A percentile compares a stretch with the other conserved stretches of the same genome.
Conservation (phyloP, 2,888 invertebrate genomes). For the Helicoverpa assulta region DNA sequence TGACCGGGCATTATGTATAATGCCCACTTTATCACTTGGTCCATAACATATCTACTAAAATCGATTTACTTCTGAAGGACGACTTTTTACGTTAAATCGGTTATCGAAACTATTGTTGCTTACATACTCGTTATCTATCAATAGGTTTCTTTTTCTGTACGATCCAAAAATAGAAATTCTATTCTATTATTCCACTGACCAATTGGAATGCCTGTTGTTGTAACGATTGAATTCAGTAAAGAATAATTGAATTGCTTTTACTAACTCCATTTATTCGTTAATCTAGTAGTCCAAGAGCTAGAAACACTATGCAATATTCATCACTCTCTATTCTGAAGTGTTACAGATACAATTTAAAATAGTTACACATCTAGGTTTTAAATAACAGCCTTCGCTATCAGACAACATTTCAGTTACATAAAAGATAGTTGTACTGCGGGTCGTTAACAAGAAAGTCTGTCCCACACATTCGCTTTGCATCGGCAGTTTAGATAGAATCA, state of each 20-base stretch:
- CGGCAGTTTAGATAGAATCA: constrained; percentile 78
- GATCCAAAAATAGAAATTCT: constrained; percentile 25
- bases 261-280: constrained; percentile 8
- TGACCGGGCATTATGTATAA: too few relatives aligned
- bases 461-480: constrained; percentile 78
- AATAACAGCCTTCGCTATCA: constrained; percentile 65
- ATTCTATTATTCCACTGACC: constrained; percentile 22
- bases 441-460: constrained; percentile 81
- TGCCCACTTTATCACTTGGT: too few relatives aligned
- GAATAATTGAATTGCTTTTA: constrained; percentile 43
- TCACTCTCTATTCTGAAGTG: constrained; percentile 19
- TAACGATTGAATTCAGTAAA: constrained; percentile 17
- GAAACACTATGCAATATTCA: constrained; percentile 33
- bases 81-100: constrained; percentile 32
- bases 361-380: constrained; percentile 41
- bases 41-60: too few relatives aligned
- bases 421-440: constrained; percentile 75
- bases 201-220: constrained; percentile 31
- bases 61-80: constrained; percentile 24
- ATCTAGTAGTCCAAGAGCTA: constrained; percentile 25
- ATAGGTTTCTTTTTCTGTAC: constrained; percentile 20
- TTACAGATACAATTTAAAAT: constrained; percentile 41
- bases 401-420: constrained; percentile 71
- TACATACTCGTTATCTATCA: constrained; percentile 32
- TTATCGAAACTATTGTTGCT: constrained; percentile 25